These are phyloP conservation scores for Chorisops tibialis DNA, from an alignment of 2,888 invertebrate species.

Conservation along the genomic window DNA sequence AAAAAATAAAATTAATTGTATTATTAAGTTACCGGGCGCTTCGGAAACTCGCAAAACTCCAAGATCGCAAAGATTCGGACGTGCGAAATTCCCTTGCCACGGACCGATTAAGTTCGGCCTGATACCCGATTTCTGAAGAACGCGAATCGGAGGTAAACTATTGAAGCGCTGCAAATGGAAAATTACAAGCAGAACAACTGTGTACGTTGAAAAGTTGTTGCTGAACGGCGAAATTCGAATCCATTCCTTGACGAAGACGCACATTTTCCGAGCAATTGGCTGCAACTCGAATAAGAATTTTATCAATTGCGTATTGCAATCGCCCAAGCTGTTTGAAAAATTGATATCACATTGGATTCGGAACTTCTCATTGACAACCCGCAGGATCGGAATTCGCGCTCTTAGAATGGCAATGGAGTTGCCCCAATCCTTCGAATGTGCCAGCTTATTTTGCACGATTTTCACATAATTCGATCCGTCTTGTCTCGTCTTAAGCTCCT, in stretches of 20 bases:
- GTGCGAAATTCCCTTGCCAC: constrained; percentile 43
- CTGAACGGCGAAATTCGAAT: constrained; percentile 42
- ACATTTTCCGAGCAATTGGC: constrained; percentile 53
- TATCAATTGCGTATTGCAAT: constrained; percentile 56
- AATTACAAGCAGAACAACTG: constrained; percentile 57
- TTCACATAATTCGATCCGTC: background rate
- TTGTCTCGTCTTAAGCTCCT: no score
- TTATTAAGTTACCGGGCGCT: constrained; percentile 36
- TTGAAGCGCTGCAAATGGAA: constrained; percentile 57
- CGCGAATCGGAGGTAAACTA: constrained; percentile 54
- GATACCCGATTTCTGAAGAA: constrained; percentile 45
- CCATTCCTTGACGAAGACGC: constrained; percentile 61
- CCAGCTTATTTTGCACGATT: constrained; percentile 23
- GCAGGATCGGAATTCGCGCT: constrained; percentile 61
- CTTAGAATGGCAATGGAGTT: constrained; percentile 49
- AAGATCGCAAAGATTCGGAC: constrained; percentile 38
- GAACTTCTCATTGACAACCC: constrained; percentile 52
- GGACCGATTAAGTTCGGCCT: constrained; percentile 47
- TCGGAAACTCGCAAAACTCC: constrained; percentile 36
- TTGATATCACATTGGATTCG: constrained; percentile 61
- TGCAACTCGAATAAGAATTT: constrained; percentile 44
- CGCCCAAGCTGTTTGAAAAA: constrained; percentile 58
- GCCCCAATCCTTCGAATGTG: constrained; percentile 42
- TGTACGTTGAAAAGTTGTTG: constrained; percentile 54
- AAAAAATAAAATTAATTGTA: constrained; percentile 50